Conservation (phyloP, 2,888 invertebrate species). For the Harpagoxenus sublaevis region DNA sequence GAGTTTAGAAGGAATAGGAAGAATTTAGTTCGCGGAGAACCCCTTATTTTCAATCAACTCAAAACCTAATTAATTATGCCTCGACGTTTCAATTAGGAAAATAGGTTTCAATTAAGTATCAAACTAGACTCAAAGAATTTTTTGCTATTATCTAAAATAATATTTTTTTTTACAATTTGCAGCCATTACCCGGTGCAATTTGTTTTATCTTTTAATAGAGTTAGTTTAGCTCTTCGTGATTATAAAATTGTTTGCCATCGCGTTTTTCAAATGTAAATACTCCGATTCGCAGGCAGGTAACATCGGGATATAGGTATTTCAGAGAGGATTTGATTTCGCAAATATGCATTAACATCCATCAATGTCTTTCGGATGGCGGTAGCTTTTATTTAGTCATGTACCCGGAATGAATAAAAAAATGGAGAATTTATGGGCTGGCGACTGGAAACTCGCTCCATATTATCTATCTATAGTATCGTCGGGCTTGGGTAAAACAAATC, state of each 20-base stretch:
- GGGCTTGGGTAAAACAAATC: background rate
- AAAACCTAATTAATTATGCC: background rate
- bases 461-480: background rate
- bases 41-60: conserved; percentile 2
- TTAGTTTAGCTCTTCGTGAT: background rate
- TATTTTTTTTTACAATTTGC: background rate
- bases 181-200: background rate
- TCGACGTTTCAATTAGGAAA: background rate
- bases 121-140: background rate
- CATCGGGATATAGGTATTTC: background rate
- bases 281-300: background rate
- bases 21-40: background rate
- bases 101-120: background rate
- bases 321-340: background rate
- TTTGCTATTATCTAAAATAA: background rate
- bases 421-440: background rate
- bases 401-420: background rate
- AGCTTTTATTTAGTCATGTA: conserved; percentile 16
- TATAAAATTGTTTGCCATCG: background rate
- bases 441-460: background rate
- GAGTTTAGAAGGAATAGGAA: conserved; percentile 9
- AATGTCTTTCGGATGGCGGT: background rate
- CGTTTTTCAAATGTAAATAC: conserved; percentile 1
- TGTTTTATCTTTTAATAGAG: background rate
- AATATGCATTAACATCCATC: conserved; percentile 23